A percentile compares a stretch with the other conserved stretches of the same genome.
Evolutionary conservation across 2,113 vertebrate species (phyloP).

Genomic region (Myiopsitta monachus): DNA sequence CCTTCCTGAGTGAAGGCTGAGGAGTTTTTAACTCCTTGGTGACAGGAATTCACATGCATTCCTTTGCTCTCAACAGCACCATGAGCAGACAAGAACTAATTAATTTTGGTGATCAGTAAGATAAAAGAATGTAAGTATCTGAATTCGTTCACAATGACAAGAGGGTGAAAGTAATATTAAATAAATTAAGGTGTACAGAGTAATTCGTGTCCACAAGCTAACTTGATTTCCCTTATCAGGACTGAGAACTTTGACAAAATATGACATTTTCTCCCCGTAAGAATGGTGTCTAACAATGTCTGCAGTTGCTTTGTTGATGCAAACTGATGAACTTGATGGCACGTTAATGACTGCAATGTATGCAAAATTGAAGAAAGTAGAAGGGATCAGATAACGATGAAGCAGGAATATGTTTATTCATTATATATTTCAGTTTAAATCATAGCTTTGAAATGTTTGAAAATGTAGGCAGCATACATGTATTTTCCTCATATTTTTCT

Average conservation of each 20-base stretch:
- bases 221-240: neutral
- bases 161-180: conserved; percentile 27
- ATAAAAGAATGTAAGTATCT: conserved; percentile 47
- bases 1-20: conserved; percentile 70
- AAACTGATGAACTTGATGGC: neutral
- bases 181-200: conserved; percentile 30
- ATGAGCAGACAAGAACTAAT: conserved; percentile 68
- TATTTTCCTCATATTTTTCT: neutral
- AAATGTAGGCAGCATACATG: rapidly evolving
- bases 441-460: neutral
- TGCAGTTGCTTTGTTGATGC: neutral
- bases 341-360: neutral
- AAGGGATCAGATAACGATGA: neutral
- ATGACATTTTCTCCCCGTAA: neutral
- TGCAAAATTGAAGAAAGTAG: neutral
- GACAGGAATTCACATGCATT: conserved; percentile 50
- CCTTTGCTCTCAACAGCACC: conserved; percentile 63
- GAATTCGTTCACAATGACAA: conserved; percentile 56
- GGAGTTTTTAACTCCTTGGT: conserved; percentile 75
- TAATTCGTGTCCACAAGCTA: neutral
- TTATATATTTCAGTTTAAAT: neutral
- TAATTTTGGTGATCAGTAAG: conserved; percentile 67
- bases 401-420: neutral
- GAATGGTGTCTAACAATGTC: neutral
- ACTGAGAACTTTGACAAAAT: neutral